Percentiles rank a stretch among this genome's conserved stretches.
Evolutionary conservation across 2,113 vertebrate species (phyloP).

Genomic region (Paratilapia polleni): DNA sequence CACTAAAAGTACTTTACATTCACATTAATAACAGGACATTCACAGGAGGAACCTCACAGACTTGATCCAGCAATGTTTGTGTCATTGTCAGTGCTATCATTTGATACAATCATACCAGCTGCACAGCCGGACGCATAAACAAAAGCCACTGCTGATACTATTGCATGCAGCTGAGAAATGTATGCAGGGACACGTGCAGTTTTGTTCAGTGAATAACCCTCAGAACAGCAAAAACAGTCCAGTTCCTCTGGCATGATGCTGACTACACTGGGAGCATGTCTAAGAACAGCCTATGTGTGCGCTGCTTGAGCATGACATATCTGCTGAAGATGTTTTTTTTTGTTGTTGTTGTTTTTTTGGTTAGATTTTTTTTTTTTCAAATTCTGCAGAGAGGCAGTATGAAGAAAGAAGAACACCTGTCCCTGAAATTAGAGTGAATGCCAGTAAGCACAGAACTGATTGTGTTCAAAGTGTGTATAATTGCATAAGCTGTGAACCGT

Average conservation of each 20-base stretch:
- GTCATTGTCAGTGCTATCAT: neutral
- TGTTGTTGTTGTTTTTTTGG: neutral
- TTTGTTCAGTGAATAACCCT: conserved; percentile 17
- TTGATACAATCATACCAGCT: conserved; percentile 8
- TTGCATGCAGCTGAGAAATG: neutral
- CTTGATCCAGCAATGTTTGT: neutral
- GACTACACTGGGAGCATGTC: conserved; percentile 31
- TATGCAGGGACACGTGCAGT: conserved; percentile 7
- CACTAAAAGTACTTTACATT: neutral
- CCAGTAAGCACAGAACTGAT: conserved; percentile 29
- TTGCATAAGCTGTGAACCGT: conserved; percentile 41
- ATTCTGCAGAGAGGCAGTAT: conserved; percentile 23
- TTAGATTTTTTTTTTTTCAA: neutral
- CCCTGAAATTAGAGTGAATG: conserved; percentile 23
- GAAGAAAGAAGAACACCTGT: conserved; percentile 49
- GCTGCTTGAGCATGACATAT: conserved; percentile 44
- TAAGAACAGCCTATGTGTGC: conserved; percentile 38
- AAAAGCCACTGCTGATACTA: neutral
- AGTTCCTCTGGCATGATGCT: conserved; percentile 46
- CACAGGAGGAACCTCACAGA: neutral
- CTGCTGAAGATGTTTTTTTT: conserved; percentile 30
- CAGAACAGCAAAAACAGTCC: conserved; percentile 13
- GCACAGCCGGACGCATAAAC: neutral
- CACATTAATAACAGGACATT: neutral
- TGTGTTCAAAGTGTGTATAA: conserved; percentile 45